Evolutionary conservation across 2,113 vertebrate species (phyloP).

Genomic region (Actinemys pallida): DNA sequence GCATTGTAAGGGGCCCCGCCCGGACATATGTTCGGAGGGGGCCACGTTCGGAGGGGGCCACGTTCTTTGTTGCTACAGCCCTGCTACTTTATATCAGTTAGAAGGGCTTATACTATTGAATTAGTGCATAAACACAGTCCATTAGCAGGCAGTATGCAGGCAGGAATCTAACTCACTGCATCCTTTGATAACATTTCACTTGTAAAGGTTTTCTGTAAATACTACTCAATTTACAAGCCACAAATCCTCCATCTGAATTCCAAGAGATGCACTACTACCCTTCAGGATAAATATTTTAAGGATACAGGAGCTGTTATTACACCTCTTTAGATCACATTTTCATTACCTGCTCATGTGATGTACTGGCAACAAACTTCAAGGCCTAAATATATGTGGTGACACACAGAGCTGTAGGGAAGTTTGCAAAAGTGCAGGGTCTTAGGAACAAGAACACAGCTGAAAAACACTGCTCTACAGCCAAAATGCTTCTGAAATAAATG

Average conservation of each 20-base stretch:
- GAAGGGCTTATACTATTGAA: neutral
- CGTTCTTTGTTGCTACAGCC: too few relatives aligned
- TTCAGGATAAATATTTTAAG: neutral
- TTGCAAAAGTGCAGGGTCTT: neutral
- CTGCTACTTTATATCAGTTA: neutral
- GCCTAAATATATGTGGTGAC: neutral
- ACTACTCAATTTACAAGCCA: neutral
- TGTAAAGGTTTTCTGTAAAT: neutral
- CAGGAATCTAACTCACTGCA: neutral
- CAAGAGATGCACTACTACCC: neutral
- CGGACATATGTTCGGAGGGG: too few relatives aligned
- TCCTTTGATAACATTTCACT: neutral
- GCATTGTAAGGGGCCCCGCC: too few relatives aligned
- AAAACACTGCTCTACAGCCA: neutral
- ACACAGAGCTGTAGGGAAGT: neutral
- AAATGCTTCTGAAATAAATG: too few relatives aligned
- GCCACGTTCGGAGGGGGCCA: too few relatives aligned
- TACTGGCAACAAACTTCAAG: neutral
- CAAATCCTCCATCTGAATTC: neutral
- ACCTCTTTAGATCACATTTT: neutral
- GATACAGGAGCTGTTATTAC: neutral
- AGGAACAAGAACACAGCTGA: slow-evolving; percentile 3
- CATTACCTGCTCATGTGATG: neutral
- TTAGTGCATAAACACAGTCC: neutral
- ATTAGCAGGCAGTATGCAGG: neutral